phyloP scores from a whole-genome alignment of 2,888 invertebrate genomes.

The Eulithis prunata region DNA sequence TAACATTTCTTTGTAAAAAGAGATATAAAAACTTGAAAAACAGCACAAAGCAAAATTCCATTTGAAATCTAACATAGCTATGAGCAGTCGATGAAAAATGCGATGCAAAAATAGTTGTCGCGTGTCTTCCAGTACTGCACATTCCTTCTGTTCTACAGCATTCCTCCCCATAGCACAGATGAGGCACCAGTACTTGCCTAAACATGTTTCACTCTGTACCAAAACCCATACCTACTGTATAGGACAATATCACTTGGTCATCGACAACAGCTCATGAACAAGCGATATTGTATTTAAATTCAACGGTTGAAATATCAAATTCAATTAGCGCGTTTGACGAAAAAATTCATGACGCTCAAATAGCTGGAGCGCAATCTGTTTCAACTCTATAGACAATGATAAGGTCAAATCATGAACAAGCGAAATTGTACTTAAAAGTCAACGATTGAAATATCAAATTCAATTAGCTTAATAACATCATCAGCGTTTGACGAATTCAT shows the following conservation, averaged over 20 bases:
- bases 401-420: too few species aligned
- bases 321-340: not conserved
- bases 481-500: not conserved
- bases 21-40: not conserved
- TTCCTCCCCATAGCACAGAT: slow-evolving; percentile 50
- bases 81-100: slow-evolving; percentile 23
- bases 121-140: slow-evolving; percentile 38
- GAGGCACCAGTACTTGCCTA: not conserved
- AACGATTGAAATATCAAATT: not conserved
- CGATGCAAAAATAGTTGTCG: slow-evolving; percentile 26
- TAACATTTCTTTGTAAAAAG: too few species aligned
- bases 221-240: not conserved
- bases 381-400: too few species aligned
- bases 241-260: too few species aligned
- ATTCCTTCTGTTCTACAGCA: slow-evolving; percentile 63
- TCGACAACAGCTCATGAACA: not conserved
- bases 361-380: too few species aligned
- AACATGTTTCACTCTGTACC: slow-evolving; percentile 7
- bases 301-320: not conserved
- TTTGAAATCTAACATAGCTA: slow-evolving; percentile 3
- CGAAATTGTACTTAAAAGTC: not conserved
- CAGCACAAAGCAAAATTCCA: too few species aligned
- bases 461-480: too few species aligned
- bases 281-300: not conserved
- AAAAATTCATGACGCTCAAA: too few species aligned